Evolutionary conservation across 1,140 invertebrate genomes (phyloP).

Genomic region (silkworm (Bombyx mori)): ASM3026992v2 NC_085126.1:10228501-10229000

Average conservation of each 20-base stretch:
- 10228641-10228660: neutral
- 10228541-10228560: neutral
- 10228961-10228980: no score
- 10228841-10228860: no score
- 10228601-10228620: slow-evolving; percentile 67
- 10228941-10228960: no score
- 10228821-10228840: no score
- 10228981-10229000: no score
- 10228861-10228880: no score
- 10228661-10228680: neutral
- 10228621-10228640: slow-evolving; percentile 16
- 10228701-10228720: neutral
- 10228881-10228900: no score
- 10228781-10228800: neutral
- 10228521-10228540: neutral
- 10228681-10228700: no score
- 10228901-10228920: no score
- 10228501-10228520: neutral
- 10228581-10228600: slow-evolving; percentile 62
- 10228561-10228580: slow-evolving; percentile 69
- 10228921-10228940: no score
- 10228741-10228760: neutral
- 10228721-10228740: slow-evolving; percentile 19
- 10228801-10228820: no score
- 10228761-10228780: neutral